These are phyloP conservation scores for Tenthredo mesomela DNA, from an alignment of 2,888 invertebrate species.

Conservation along the genomic window DNA sequence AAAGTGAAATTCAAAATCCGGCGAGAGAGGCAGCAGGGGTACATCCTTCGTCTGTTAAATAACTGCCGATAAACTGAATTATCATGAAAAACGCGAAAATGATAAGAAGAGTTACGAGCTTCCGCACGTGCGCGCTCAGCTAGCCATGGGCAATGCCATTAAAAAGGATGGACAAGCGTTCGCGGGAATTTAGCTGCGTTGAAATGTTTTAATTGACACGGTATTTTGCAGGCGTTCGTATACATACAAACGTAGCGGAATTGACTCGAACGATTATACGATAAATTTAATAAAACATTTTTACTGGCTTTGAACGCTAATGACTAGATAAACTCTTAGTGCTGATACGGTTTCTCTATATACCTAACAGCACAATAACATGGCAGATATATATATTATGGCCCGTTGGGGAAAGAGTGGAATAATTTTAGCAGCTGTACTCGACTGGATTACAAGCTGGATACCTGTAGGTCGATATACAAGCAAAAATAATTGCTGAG, in stretches of 20 bases:
- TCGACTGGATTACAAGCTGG: conserved; percentile 9
- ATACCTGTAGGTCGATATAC: not conserved
- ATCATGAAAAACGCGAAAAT: too few relatives aligned
- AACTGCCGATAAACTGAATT: too few relatives aligned
- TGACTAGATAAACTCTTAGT: conserved; percentile 18
- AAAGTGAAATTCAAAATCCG: too few relatives aligned
- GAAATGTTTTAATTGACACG: conserved; percentile 4
- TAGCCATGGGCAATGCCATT: not conserved
- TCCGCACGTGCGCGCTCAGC: too few relatives aligned
- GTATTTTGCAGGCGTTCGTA: not conserved
- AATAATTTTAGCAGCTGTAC: conserved; percentile 3
- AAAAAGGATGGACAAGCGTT: not conserved
- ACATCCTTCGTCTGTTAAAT: too few relatives aligned
- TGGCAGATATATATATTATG: not conserved
- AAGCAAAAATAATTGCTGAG: conserved; percentile 25
- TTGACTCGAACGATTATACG: not conserved
- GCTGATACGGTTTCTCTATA: not conserved
- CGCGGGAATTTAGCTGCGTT: not conserved
- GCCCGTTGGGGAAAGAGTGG: not conserved
- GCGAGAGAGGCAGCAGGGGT: too few relatives aligned
- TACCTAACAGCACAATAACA: not conserved
- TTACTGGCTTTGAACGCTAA: conserved; percentile 13
- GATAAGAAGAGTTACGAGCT: too few relatives aligned
- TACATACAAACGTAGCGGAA: not conserved
- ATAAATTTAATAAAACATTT: not conserved